Percentiles rank a stretch among this genome's conserved stretches.
Conservation (phyloP, 53 echinoderm and acorn worm species). For the Echinometra lucunter region DNA sequence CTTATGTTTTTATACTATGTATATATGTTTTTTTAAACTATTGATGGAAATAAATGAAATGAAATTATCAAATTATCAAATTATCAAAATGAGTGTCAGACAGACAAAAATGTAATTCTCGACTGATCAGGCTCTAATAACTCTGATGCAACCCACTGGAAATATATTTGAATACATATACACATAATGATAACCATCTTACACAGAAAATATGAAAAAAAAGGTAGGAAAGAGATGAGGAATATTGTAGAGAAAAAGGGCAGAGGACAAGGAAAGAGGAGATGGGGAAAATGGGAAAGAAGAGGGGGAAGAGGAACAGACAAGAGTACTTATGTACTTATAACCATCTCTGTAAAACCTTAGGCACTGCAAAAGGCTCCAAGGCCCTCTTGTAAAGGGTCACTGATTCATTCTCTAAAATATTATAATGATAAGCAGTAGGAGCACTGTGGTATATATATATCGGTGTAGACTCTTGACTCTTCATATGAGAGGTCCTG, state of each 20-base stretch:
- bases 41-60: no score
- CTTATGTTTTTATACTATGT: no score
- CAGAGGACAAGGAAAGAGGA: neutral
- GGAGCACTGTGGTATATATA: no score
- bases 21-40: no score
- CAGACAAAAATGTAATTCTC: no score
- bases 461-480: no score
- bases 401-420: neutral
- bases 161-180: neutral
- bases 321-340: neutral
- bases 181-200: neutral
- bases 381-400: neutral
- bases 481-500: no score
- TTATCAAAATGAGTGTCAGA: no score
- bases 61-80: no score
- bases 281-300: neutral
- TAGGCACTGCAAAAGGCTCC: neutral
- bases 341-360: no score
- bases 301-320: neutral
- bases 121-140: neutral
- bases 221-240: no score
- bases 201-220: neutral
- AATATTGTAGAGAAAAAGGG: conserved; percentile 4
- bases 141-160: neutral
- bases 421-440: neutral